Evolutionary conservation across 2,113 vertebrate genomes (phyloP).

Genomic region (Corythoichthys haematopterus): DNA sequence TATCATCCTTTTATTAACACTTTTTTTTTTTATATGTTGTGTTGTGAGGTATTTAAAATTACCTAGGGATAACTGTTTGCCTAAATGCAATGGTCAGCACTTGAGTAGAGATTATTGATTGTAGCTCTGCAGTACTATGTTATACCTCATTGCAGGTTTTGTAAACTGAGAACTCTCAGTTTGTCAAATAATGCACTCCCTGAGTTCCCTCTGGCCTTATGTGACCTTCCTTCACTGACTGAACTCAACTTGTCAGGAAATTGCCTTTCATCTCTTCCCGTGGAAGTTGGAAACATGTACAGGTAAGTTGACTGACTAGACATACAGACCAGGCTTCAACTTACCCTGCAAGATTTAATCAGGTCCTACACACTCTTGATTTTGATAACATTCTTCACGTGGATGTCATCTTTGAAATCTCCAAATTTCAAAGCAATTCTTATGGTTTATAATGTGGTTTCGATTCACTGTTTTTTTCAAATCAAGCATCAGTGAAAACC

Average conservation of each 20-base stretch:
- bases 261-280: slow-evolving; percentile 76
- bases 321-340: neutral
- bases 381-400: neutral
- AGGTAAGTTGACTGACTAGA: slow-evolving; percentile 70
- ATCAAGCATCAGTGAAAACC: no score
- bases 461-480: no score
- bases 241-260: slow-evolving; percentile 95
- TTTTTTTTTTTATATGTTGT: no score
- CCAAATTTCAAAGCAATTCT: neutral
- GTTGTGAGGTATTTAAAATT: no score
- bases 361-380: neutral
- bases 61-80: no score
- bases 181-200: slow-evolving; percentile 90
- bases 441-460: neutral
- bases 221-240: slow-evolving; percentile 81
- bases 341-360: neutral
- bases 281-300: slow-evolving; percentile 80
- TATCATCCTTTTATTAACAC: no score
- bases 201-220: slow-evolving; percentile 84
- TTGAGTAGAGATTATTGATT: neutral
- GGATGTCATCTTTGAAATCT: neutral
- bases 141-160: slow-evolving; percentile 75
- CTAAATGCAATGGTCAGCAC: neutral
- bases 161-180: slow-evolving; percentile 91
- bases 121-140: neutral